These are phyloP conservation scores for Phalera bucephala DNA, from an alignment of 2,888 invertebrate species.

Conservation along the genomic window DNA sequence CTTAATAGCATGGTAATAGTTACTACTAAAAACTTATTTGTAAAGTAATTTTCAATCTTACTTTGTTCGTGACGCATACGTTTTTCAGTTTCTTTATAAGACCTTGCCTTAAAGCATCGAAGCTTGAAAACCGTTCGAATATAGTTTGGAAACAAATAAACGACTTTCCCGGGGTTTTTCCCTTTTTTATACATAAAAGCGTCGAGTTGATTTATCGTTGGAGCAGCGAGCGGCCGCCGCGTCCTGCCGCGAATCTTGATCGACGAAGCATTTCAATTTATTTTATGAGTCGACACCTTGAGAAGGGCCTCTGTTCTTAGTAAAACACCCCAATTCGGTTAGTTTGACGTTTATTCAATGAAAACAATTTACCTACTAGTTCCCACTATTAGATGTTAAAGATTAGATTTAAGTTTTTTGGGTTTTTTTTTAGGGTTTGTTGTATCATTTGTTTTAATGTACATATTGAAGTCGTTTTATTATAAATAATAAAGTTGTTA, in stretches of 20 bases:
- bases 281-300: constrained; percentile 75
- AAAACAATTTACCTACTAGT: constrained; percentile 32
- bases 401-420: background rate
- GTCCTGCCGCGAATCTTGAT: constrained; percentile 71
- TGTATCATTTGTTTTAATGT: too few relatives aligned
- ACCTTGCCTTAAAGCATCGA: constrained; percentile 39
- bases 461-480: too few relatives aligned
- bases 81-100: background rate
- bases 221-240: constrained; percentile 56
- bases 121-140: constrained; percentile 59
- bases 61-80: background rate
- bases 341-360: constrained; percentile 40
- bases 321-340: constrained; percentile 45
- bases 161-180: constrained; percentile 65
- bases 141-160: constrained; percentile 80
- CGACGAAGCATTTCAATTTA: constrained; percentile 77
- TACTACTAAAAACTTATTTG: too few relatives aligned
- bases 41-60: background rate
- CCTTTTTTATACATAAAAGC: constrained; percentile 71
- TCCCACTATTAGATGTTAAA: constrained; percentile 2
- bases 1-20: too few relatives aligned
- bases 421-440: too few relatives aligned
- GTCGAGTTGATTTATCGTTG: constrained; percentile 75
- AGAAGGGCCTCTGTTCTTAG: constrained; percentile 43
- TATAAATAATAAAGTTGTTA: too few relatives aligned